These are phyloP conservation scores for Ferdinandea cuprea DNA, from an alignment of 2,888 invertebrate species.

Conservation along the genomic window DNA sequence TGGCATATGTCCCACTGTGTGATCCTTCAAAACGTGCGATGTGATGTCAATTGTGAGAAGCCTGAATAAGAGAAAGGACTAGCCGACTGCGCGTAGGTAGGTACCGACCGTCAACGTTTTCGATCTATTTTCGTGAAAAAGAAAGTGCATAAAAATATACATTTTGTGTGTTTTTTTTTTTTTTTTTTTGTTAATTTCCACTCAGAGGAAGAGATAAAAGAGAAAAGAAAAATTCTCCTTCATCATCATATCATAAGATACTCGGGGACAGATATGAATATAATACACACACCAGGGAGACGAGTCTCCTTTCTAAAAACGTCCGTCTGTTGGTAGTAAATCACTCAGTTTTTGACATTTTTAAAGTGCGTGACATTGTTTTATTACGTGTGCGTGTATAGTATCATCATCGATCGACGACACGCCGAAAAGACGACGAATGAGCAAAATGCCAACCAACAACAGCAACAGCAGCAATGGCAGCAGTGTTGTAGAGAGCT, in stretches of 20 bases:
- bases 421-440: slow-evolving; percentile 28
- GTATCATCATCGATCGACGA: slow-evolving; percentile 73
- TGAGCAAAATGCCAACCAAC: slow-evolving; percentile 45
- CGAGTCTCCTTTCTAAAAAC: slow-evolving; percentile 72
- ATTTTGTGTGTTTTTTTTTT: no score
- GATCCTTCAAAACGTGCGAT: slow-evolving; percentile 71
- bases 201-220: slow-evolving; percentile 1
- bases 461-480: no score
- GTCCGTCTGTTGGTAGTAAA: slow-evolving; percentile 80
- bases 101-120: slow-evolving; percentile 4
- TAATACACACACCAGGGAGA: slow-evolving; percentile 53
- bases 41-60: slow-evolving; percentile 61
- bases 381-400: slow-evolving; percentile 79
- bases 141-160: slow-evolving; percentile 69
- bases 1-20: slow-evolving; percentile 54
- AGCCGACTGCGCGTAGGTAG: slow-evolving; percentile 6
- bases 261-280: slow-evolving; percentile 73
- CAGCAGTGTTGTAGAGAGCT: neutral
- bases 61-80: slow-evolving; percentile 28
- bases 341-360: slow-evolving; percentile 83
- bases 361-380: slow-evolving; percentile 83
- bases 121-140: slow-evolving; percentile 69
- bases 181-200: no score
- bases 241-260: slow-evolving; percentile 61
- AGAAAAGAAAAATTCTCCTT: slow-evolving; percentile 41